Evolutionary conservation across 35 echinoderm and acorn worm genomes (phyloP), one percentile per base, ranked within the genome.

Genomic region (Amphiura filiformis): DNA sequence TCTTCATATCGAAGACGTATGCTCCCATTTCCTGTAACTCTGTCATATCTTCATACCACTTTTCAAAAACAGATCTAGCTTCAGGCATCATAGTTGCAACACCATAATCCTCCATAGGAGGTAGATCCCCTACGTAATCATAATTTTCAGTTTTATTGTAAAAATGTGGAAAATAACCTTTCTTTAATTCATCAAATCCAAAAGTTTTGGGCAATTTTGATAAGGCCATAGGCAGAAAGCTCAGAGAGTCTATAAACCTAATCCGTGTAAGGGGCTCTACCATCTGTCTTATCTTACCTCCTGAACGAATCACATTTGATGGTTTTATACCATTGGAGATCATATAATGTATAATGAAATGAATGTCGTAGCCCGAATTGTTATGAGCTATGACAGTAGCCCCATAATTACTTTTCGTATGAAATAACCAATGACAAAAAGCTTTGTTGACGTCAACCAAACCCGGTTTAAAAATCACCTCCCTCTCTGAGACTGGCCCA

Each of bases 311-410:
- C 1, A 70, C 28, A n/a, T 30, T 70, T 30, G 61, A 11, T 11
- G 95, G 95, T 30, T 61, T 39, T 0, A 88, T 76, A 18, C 78
- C 85, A 57, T 36, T 64, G 3, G 36, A 44, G 12, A 78, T 41
- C 42, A 92, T 70, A 79, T 84, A 90, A 17, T 80, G 76, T n/a
- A 93, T 75, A 35, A 97, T 41, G 57, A 97, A 97, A 75, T 97
- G 82, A 0, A 76, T 75, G 39, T 93, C 91, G 41, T 93, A 97
- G 14, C 84, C 88, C 47, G 85, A 65, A 13, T 90, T 82, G 81
- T 97, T 97, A 77, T 97, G 95, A 78, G 91, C 91, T 31, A 93
- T 88, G 23, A 80, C 91, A 22, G 83, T 97, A 0, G 78, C 80
- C 13, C 86, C 85, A 0, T 57, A 32, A 37, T 90, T 89, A 0